phyloP scores from a whole-genome alignment of 2,888 invertebrate species.

The Rhogogaster chlorosoma region DNA sequence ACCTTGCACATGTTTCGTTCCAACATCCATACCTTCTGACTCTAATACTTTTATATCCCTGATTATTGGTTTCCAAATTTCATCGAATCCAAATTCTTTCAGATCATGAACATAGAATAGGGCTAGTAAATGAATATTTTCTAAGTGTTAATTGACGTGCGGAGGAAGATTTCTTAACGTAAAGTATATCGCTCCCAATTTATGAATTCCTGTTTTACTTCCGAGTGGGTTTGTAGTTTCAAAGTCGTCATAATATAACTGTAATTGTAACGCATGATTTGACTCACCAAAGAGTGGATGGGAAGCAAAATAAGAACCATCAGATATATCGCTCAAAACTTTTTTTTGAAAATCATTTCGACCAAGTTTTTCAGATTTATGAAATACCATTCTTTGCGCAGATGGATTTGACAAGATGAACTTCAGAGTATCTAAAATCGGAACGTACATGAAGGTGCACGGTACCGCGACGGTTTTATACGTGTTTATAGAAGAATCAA shows the following conservation, averaged over 20 bases:
- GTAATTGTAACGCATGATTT: constrained; percentile 53
- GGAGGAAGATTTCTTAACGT: constrained; percentile 55
- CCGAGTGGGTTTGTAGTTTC: constrained; percentile 56
- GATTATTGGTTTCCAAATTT: constrained; percentile 49
- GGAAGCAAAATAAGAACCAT: constrained; percentile 55
- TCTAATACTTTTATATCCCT: constrained; percentile 55
- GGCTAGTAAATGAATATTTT: constrained; percentile 58
- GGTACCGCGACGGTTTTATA: constrained; percentile 49
- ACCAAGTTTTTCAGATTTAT: no score
- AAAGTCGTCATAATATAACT: constrained; percentile 59
- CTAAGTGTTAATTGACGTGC: constrained; percentile 53
- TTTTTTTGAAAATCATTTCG: no score
- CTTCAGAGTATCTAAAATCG: constrained; percentile 50
- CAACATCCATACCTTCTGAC: constrained; percentile 49
- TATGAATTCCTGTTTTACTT: constrained; percentile 53
- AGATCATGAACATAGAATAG: constrained; percentile 54
- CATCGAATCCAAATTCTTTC: constrained; percentile 51
- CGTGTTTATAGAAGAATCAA: constrained; percentile 35
- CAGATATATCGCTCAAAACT: constrained; percentile 44
- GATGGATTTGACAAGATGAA: constrained; percentile 41
- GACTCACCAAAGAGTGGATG: constrained; percentile 54
- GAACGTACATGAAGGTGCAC: constrained; percentile 54
- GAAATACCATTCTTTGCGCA: not conserved
- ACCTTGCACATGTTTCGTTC: constrained; percentile 35
- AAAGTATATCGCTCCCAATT: constrained; percentile 59